A percentile compares a stretch with the other conserved stretches of the same genome.
phyloP scores from a whole-genome alignment of 2,113 vertebrate species.

The Microcebus lehilahytsara region DNA sequence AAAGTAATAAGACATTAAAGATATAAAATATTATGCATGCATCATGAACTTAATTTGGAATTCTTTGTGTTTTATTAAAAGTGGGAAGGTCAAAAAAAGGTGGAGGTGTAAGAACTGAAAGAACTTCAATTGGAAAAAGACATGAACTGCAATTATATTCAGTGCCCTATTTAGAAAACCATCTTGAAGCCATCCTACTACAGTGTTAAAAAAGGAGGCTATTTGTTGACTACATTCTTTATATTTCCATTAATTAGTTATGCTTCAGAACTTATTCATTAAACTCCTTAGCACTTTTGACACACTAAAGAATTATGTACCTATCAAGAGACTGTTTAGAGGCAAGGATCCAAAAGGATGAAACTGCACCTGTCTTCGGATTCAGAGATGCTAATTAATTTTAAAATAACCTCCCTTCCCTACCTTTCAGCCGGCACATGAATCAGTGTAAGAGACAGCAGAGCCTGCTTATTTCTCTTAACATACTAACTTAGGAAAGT shows the following conservation, averaged over 20 bases:
- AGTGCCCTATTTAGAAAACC: slow-evolving; percentile 57
- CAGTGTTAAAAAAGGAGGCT: slow-evolving; percentile 32
- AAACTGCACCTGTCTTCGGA: slow-evolving; percentile 47
- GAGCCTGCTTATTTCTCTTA: background rate
- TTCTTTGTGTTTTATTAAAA: slow-evolving; percentile 70
- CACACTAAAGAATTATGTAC: slow-evolving; percentile 50
- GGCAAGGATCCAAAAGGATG: slow-evolving; percentile 58
- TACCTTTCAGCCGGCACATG: background rate
- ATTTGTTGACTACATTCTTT: slow-evolving; percentile 54
- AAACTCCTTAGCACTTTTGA: slow-evolving; percentile 58
- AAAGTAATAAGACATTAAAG: slow-evolving; percentile 56
- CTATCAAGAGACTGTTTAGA: slow-evolving; percentile 21
- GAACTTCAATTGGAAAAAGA: slow-evolving; percentile 58
- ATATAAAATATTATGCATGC: slow-evolving; percentile 70
- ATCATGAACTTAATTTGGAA: slow-evolving; percentile 70
- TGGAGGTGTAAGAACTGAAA: slow-evolving; percentile 63
- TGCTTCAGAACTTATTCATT: slow-evolving; percentile 51
- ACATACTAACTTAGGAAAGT: background rate
- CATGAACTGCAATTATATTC: slow-evolving; percentile 62
- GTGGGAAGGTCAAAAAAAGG: slow-evolving; percentile 53
- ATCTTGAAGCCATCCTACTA: slow-evolving; percentile 43
- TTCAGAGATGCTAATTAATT: slow-evolving; percentile 63
- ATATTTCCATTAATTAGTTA: slow-evolving; percentile 61
- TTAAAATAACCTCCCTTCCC: slow-evolving; percentile 31
- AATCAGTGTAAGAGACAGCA: background rate